A percentile compares a stretch with the other conserved stretches of the same genome.
Evolutionary conservation across 1,140 invertebrate genomes (phyloP).

Genomic region (Megalonaias nervosa): DNA sequence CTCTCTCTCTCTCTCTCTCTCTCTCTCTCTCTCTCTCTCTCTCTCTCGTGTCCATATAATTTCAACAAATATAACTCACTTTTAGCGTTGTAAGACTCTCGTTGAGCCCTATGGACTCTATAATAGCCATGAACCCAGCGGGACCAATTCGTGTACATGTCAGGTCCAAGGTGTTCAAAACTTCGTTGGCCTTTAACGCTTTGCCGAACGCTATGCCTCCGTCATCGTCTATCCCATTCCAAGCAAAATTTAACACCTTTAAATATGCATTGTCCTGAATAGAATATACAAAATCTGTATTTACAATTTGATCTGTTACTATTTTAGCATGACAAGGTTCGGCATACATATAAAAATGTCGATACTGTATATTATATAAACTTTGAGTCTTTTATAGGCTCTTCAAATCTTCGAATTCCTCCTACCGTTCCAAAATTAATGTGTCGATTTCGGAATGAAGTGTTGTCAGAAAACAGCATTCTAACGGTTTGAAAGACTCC

Average conservation of each 20-base stretch:
- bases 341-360: background rate
- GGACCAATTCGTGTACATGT: slow-evolving; percentile 59
- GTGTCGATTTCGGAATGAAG: background rate
- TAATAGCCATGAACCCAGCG: slow-evolving; percentile 53
- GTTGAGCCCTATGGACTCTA: slow-evolving; percentile 56
- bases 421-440: background rate
- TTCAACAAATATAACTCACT: slow-evolving; percentile 31
- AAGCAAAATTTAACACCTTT: slow-evolving; percentile 56
- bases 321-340: background rate
- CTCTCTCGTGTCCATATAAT: too few relatives aligned
- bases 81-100: slow-evolving; percentile 54
- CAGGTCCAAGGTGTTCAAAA: slow-evolving; percentile 59
- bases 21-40: too few relatives aligned
- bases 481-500: too few relatives aligned
- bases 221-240: slow-evolving; percentile 65
- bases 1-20: too few relatives aligned
- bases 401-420: background rate
- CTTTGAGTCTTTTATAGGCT: background rate
- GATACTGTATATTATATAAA: background rate
- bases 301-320: background rate
- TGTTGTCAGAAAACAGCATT: background rate
- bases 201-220: slow-evolving; percentile 54
- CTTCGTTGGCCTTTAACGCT: slow-evolving; percentile 50
- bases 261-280: slow-evolving; percentile 58
- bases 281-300: background rate